Percentiles rank a stretch among this genome's conserved stretches.
Evolutionary conservation across 2,888 invertebrate species (phyloP).

Genomic region (Macrosiphum euphorbiae): DNA sequence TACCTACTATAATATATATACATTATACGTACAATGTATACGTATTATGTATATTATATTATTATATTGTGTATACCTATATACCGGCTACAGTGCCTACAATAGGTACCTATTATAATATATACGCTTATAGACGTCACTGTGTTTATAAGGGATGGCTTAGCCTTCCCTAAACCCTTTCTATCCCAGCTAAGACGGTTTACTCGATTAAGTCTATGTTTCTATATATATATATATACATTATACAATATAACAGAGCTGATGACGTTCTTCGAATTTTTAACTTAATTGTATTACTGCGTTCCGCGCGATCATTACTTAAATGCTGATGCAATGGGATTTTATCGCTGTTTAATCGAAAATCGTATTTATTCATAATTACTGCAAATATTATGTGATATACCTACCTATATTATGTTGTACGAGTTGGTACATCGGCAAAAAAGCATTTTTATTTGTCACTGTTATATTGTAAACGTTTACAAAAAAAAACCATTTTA

Average conservation of each 20-base stretch:
- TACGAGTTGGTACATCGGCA: not conserved
- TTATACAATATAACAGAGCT: not conserved
- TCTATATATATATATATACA: not conserved
- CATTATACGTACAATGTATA: not conserved
- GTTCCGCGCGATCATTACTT: not conserved
- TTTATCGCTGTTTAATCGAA: not conserved
- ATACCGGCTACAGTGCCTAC: not conserved
- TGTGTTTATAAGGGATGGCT: not conserved
- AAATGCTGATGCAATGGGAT: not conserved
- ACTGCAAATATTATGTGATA: not conserved
- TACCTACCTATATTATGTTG: not conserved
- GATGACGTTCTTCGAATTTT: not conserved
- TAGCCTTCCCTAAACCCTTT: not conserved
- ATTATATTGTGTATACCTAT: not conserved
- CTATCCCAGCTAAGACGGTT: not conserved
- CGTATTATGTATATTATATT: not conserved
- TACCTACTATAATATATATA: not conserved
- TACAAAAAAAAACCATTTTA: not conserved
- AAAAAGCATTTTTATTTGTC: not conserved
- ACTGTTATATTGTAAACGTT: not conserved
- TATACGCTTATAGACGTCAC: conserved; percentile 5
- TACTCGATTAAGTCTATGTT: conserved; percentile 12
- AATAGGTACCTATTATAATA: not conserved
- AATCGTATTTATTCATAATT: not conserved
- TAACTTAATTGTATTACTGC: not conserved